Base-by-base conservation (phyloP, 2,888 invertebrate species). In the Rutpela maculata region DNA sequence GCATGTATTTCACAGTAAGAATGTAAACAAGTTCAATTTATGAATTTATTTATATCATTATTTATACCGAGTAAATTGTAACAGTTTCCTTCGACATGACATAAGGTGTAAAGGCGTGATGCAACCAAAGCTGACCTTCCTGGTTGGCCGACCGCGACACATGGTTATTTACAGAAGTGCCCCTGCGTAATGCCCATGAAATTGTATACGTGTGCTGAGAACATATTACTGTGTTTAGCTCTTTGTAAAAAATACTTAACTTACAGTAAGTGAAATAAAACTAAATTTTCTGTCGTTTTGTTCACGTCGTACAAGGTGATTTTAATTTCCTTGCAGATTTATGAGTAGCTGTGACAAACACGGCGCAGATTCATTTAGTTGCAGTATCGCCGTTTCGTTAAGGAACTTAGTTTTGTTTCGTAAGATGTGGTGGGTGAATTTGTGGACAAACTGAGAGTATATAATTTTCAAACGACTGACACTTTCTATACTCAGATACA, bases 101-200 rank as follows among this genome's bases (percentile, higher is more conserved):
- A 67, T 55, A 55, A 67, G 67, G 59, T 59, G 69, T 38, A 38
- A 59, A 18, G 38, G 18, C 35, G 73, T 66, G 66, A 66, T 66
- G 59, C 73, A 66, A 66, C 73, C 38, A 76, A 69, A 75, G 76
- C 73, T 81, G 81, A 81, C 81, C 81, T 81, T 81, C 79, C 81
- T 79, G 78, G 79, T 79, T 75, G 78, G 78, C 79, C 79, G 78
- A 59, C 65, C 73, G 55, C 66, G 73, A 56, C 57, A 57, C 31
- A 57, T 50, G 18, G 57, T 69, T 67, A n/a, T 57, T 59, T 59
- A 59, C 69, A 59, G 59, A 59, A 38, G 38, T 59, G 69, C 69
- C 59, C 69, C 38, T 63, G 59, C 35, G 59, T 70, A 59, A 31
- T 68, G 66, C 50, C 59, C 66, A 57, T 66, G 59, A 31, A 74